A percentile compares a stretch with the other conserved stretches of the same genome.
Conservation (phyloP, 2,888 invertebrate genomes). For the Eurois occulta region DNA sequence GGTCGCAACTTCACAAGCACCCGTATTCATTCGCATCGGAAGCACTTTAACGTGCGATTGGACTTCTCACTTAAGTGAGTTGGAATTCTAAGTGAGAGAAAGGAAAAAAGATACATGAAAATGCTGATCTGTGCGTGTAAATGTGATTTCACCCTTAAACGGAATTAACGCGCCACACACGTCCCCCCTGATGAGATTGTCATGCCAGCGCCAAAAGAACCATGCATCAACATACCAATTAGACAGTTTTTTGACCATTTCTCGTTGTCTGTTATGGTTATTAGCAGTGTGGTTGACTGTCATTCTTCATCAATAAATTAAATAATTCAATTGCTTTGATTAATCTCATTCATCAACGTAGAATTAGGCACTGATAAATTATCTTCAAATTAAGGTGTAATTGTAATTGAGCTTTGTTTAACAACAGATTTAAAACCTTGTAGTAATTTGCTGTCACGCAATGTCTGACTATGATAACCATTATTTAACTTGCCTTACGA, state of each 20-base stretch:
- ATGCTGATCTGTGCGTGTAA: too few species aligned
- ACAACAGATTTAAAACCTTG: conserved; percentile 8
- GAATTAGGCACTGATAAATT: background rate
- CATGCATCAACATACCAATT: background rate
- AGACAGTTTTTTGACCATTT: background rate
- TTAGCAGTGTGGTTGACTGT: background rate
- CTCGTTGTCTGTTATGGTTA: background rate
- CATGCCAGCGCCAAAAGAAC: background rate
- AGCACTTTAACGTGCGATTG: too few species aligned
- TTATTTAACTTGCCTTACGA: conserved; percentile 8
- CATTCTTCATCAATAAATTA: background rate
- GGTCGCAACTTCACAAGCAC: too few species aligned
- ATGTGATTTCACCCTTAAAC: too few species aligned
- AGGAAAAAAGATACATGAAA: too few species aligned
- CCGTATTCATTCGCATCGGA: too few species aligned
- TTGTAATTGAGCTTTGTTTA: conserved; percentile 2
- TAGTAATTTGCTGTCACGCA: conserved; percentile 21
- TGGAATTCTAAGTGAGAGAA: too few species aligned
- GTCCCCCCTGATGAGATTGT: background rate
- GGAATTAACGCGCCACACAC: too few species aligned
- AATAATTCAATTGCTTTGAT: background rate
- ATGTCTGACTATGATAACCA: conserved; percentile 12
- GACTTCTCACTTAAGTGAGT: too few species aligned
- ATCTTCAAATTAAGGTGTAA: background rate
- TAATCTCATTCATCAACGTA: conserved; percentile 6